Conservation (phyloP, 1,140 invertebrate genomes). For the Luehdorfia chinensis region DNA sequence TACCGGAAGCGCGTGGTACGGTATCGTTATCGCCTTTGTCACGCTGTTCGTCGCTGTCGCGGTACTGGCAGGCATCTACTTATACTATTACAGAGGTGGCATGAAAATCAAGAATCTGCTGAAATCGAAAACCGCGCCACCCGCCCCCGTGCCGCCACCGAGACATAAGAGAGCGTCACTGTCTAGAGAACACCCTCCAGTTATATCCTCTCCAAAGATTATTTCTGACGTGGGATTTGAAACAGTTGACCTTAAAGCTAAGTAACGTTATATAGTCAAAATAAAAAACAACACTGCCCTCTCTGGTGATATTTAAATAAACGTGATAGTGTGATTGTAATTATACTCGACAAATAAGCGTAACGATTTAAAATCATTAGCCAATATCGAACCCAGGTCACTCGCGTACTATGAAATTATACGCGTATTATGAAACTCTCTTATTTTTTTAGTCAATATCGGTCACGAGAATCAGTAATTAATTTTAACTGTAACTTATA, state of each 20-base stretch:
- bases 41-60: conserved; percentile 56
- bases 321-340: conserved; percentile 20
- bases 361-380: too few species aligned
- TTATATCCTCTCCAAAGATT: conserved; percentile 53
- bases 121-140: conserved; percentile 45
- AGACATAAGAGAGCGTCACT: conserved; percentile 57
- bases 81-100: conserved; percentile 73
- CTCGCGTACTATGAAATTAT: too few species aligned
- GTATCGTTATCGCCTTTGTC: conserved; percentile 51
- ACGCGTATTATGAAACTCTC: too few species aligned
- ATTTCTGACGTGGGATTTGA: conserved; percentile 66
- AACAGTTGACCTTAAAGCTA: conserved; percentile 62
- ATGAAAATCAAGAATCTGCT: conserved; percentile 69
- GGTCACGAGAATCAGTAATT: too few species aligned
- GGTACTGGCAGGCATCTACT: conserved; percentile 58
- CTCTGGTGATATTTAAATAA: conserved; percentile 28
- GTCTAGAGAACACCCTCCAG: conserved; percentile 52
- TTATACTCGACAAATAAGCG: too few species aligned
- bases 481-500: too few species aligned
- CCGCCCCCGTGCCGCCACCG: conserved; percentile 57
- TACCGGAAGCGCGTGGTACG: conserved; percentile 55
- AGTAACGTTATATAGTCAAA: conserved; percentile 42
- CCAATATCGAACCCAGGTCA: too few species aligned
- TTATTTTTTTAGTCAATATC: too few species aligned
- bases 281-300: conserved; percentile 40